Conservation (phyloP, 2,113 vertebrate species). For the Sus scrofa region DNA sequence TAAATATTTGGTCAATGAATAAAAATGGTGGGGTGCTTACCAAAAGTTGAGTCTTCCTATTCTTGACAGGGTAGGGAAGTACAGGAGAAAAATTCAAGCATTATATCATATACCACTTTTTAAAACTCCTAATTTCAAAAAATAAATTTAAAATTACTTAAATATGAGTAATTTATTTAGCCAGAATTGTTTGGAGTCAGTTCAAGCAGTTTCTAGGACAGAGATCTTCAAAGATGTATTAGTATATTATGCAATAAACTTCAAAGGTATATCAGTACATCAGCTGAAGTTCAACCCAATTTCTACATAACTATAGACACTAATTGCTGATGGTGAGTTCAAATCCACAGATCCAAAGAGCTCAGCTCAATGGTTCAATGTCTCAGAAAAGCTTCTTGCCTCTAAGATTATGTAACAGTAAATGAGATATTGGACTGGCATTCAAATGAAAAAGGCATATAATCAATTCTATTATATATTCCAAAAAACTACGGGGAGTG, state of each 20-base stretch:
- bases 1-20: neutral
- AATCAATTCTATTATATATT: slow-evolving; percentile 58
- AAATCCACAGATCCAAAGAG: slow-evolving; percentile 34
- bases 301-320: neutral
- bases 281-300: slow-evolving; percentile 45
- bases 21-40: neutral
- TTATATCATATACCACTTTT: neutral
- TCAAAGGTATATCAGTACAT: neutral
- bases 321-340: slow-evolving; percentile 66
- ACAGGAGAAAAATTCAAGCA: neutral
- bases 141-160: neutral
- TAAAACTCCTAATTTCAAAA: neutral
- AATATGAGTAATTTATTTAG: neutral
- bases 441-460: slow-evolving; percentile 22
- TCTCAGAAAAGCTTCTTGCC: slow-evolving; percentile 60
- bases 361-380: neutral
- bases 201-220: slow-evolving; percentile 16
- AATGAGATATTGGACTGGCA: neutral
- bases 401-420: neutral
- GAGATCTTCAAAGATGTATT: neutral
- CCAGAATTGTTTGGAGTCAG: neutral
- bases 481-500: slow-evolving; percentile 56
- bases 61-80: neutral
- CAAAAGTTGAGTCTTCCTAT: neutral
- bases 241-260: neutral